Conservation (phyloP, 2,888 invertebrate genomes). For the Netelia virgata region DNA sequence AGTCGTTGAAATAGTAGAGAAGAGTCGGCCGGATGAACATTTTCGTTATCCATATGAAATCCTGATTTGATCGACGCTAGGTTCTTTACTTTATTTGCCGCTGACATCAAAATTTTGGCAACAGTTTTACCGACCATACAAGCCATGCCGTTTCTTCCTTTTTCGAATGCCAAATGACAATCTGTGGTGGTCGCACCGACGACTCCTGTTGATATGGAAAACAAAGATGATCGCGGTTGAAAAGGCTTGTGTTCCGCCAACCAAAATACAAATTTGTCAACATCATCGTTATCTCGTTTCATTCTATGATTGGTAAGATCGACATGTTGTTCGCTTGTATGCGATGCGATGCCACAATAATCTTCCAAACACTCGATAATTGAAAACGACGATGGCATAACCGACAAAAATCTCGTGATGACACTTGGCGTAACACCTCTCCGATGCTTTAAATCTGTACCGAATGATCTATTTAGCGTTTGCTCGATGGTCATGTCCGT, state of each 20-base stretch:
- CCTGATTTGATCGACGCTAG: too few relatives aligned
- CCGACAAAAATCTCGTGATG: conserved; percentile 50
- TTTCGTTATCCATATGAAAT: too few relatives aligned
- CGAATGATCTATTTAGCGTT: conserved; percentile 67
- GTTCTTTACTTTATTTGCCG: conserved; percentile 62
- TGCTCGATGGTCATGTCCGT: conserved; percentile 63
- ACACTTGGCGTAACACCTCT: conserved; percentile 67
- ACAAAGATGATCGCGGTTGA: conserved; percentile 48
- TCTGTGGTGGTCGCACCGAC: conserved; percentile 64
- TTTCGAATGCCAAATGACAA: conserved; percentile 69
- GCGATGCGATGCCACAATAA: conserved; percentile 51
- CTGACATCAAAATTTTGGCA: conserved; percentile 58
- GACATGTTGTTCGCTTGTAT: conserved; percentile 69
- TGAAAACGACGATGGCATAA: conserved; percentile 64
- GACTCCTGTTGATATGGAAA: conserved; percentile 68
- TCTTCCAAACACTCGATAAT: too few relatives aligned
- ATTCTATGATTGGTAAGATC: conserved; percentile 69
- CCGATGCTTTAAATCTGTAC: conserved; percentile 71
- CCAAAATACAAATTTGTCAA: conserved; percentile 69
- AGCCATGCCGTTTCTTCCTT: conserved; percentile 55
- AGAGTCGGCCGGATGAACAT: conserved; percentile 69
- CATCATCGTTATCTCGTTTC: conserved; percentile 69
- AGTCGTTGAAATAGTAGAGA: conserved; percentile 72
- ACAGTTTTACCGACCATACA: conserved; percentile 66
- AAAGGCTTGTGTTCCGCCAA: conserved; percentile 60